Conservation (phyloP, 2,113 vertebrate genomes). For the Butorides virescens region DNA sequence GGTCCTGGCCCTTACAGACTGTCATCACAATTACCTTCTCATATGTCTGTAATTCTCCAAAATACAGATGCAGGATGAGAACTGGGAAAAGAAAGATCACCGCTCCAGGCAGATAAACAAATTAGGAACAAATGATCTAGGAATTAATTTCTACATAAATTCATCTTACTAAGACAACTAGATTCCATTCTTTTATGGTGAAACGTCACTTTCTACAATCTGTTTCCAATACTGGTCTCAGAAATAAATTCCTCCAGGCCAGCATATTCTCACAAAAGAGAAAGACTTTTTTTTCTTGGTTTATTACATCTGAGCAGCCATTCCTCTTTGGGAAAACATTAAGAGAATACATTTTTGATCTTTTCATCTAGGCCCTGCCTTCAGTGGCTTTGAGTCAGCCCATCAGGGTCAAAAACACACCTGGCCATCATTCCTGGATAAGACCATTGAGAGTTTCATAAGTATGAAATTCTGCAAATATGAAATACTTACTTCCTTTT, state of each 20-base stretch:
- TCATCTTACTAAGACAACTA: neutral
- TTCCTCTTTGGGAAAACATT: neutral
- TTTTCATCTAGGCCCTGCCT: neutral
- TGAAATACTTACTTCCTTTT: slow-evolving; percentile 81
- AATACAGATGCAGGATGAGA: neutral
- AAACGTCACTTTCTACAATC: neutral
- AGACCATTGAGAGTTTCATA: neutral
- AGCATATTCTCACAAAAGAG: neutral
- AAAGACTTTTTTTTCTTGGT: neutral
- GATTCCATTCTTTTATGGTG: neutral
- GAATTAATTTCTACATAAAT: neutral
- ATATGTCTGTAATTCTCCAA: neutral
- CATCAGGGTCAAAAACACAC: neutral
- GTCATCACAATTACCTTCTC: neutral
- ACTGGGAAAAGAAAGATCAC: neutral
- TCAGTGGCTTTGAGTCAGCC: neutral
- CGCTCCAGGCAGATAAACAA: neutral
- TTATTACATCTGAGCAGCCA: neutral
- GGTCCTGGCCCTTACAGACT: neutral
- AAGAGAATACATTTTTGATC: neutral
- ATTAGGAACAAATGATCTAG: neutral
- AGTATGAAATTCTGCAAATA: neutral
- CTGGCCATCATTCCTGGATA: neutral
- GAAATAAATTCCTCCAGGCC: neutral
- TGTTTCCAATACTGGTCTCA: neutral